These are phyloP conservation scores for Rhynchopsitta pachyrhyncha DNA, from an alignment of 2,113 vertebrate genomes.

Conservation along the genomic window DNA sequence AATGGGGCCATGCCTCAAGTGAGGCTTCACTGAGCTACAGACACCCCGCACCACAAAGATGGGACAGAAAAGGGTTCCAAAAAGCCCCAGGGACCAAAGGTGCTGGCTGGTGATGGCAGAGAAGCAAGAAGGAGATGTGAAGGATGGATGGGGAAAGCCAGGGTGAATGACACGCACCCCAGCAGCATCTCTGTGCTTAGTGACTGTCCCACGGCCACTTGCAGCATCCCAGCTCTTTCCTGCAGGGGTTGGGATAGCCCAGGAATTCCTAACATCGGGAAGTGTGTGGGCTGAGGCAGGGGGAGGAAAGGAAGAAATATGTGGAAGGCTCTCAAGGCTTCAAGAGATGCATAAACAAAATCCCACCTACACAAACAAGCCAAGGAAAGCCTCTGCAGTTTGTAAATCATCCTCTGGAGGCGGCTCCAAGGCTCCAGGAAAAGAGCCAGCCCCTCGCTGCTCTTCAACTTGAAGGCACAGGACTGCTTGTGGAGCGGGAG, in stretches of 20 bases:
- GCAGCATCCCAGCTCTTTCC: background rate
- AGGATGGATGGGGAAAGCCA: background rate
- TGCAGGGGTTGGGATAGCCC: accelerated
- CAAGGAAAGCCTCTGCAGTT: background rate
- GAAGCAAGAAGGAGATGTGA: accelerated
- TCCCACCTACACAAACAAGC: background rate
- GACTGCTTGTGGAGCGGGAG: accelerated
- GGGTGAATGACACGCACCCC: background rate
- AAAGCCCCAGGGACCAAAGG: background rate
- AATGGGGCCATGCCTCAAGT: background rate
- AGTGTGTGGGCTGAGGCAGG: background rate
- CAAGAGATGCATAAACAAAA: background rate
- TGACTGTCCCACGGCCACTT: background rate
- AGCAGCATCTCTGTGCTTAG: accelerated
- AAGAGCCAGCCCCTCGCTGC: accelerated
- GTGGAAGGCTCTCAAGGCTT: background rate
- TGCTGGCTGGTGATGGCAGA: background rate
- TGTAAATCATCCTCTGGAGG: background rate
- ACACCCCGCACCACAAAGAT: background rate
- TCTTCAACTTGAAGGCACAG: accelerated
- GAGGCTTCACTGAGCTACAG: background rate
- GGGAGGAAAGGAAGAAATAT: background rate
- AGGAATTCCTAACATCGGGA: background rate
- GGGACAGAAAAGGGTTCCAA: background rate
- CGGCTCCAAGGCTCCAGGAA: background rate